phyloP scores from a whole-genome alignment of 30 jellyfish, hydroid and myxozoan genomes.

The Calvadosia cruxmelitensis region DNA sequence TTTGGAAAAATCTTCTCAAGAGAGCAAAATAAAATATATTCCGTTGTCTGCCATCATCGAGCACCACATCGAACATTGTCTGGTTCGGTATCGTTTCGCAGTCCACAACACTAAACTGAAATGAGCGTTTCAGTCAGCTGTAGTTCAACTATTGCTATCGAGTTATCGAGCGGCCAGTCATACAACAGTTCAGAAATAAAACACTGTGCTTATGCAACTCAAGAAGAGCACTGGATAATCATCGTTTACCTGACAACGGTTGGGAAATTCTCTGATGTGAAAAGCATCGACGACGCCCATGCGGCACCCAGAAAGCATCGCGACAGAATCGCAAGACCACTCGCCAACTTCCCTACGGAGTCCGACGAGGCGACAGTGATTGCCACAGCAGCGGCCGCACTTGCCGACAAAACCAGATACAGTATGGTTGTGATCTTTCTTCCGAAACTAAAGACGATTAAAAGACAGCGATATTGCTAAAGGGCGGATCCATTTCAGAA shows the following conservation, averaged over 20 bases:
- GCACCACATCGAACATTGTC: no score
- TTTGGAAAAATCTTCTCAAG: no score
- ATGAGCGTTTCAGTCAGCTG: no score
- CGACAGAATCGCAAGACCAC: slow-evolving; percentile 34
- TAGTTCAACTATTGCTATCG: no score
- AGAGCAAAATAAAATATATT: no score
- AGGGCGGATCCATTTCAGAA: not conserved
- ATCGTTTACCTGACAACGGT: slow-evolving; percentile 45
- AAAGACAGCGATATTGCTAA: not conserved
- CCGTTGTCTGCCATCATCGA: no score
- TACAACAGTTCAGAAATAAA: no score
- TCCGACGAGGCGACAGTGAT: not conserved
- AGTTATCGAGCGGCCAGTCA: no score
- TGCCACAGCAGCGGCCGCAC: slow-evolving; percentile 15
- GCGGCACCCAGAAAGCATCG: slow-evolving; percentile 43
- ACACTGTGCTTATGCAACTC: no score
- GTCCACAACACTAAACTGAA: no score
- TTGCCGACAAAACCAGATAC: slow-evolving; percentile 7
- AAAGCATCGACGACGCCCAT: slow-evolving; percentile 31
- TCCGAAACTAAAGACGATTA: slow-evolving; percentile 19
- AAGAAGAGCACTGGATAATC: no score
- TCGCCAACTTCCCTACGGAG: slow-evolving; percentile 1
- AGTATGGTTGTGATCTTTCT: slow-evolving; percentile 16
- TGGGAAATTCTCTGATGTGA: slow-evolving; percentile 43
- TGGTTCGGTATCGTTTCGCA: no score